phyloP scores from a whole-genome alignment of 2,888 invertebrate genomes.

The Rhaphigaster nebulosa region DNA sequence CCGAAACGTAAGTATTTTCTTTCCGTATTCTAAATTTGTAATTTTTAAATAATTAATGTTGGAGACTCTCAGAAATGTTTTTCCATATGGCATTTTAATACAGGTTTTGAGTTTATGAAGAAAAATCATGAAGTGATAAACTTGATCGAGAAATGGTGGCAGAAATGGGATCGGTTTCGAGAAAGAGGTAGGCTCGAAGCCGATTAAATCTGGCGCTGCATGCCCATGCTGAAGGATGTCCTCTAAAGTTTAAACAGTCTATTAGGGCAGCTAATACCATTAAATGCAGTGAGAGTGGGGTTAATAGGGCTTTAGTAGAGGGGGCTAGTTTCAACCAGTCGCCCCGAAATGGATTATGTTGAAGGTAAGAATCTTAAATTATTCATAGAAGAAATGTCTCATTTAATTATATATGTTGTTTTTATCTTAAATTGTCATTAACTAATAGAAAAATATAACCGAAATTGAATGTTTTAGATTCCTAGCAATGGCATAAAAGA shows the following conservation, averaged over 20 bases:
- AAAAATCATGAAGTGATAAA: not conserved
- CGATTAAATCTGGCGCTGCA: conserved; percentile 37
- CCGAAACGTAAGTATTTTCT: not conserved
- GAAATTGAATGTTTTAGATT: not conserved
- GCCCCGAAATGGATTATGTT: conserved; percentile 24
- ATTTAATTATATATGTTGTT: not conserved
- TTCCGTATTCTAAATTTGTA: not conserved
- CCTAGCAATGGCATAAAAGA: not conserved
- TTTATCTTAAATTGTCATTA: not conserved
- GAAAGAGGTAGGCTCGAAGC: not conserved
- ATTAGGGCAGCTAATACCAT: conserved; percentile 51
- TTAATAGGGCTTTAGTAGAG: conserved; percentile 47
- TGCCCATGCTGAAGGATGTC: conserved; percentile 52
- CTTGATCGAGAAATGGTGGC: not conserved
- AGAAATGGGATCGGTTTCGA: not conserved
- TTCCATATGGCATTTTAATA: not conserved
- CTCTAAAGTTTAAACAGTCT: conserved; percentile 57
- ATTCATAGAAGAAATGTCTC: not conserved
- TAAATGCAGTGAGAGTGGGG: conserved; percentile 48
- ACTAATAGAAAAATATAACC: not conserved
- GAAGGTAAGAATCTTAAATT: conserved; percentile 30
- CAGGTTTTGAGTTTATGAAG: not conserved
- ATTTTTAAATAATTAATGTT: not conserved
- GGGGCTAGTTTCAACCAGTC: conserved; percentile 47
- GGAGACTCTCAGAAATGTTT: not conserved